Base-by-base conservation (phyloP, 2,113 vertebrate genomes). In the Steatornis caripensis region DNA sequence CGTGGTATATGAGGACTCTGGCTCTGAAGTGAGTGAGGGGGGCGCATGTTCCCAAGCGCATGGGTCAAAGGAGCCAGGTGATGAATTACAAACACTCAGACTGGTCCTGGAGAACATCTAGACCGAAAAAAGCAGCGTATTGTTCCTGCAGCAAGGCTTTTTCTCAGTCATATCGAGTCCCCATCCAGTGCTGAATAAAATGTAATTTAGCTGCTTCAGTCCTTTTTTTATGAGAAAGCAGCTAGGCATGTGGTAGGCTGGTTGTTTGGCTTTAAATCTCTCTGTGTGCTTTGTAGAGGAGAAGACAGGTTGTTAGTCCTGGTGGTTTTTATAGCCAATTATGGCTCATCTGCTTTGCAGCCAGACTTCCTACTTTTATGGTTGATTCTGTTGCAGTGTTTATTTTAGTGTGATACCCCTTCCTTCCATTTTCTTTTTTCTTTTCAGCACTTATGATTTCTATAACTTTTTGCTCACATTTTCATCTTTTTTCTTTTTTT, bases 271-370 rank as follows among this genome's bases (percentile, higher is more conserved):
- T 92, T 70, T 93, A 92, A 89, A 81, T 87, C 77, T 90, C 54
- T n/a, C 4, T 0, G 16, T 68, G 55, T 86, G 24, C 72, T 89
- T 92, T 90, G 84, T 77, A 84, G 48, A 65, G 39, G 19, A 84
- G 48, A 84, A 53, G 80, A 68, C 54, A 86, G n/a, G 34, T 87
- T 91, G 39, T 84, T 93, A 86, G 74, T 87, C 61, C 45, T 87
- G 53, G 23, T 79, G 69, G 10, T 4, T 89, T 96, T 96, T 93
- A 49, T 81, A 95, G 83, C 21, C 79, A 86, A 26, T 92, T 93
- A 86, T 9, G 30, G 65, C 83, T 91, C n/a, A 69, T 91, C 72
- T 94, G 60, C 82, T 90, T 86, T 95, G 64, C 85, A 86, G 60
- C 29, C 39, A 75, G 64, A 41, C 48, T 71, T 83, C 36, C n/a